Evolutionary conservation across 2,797 vertebrate species (phyloP).

Genomic region (Dicrostonyx torquatus): DNA sequence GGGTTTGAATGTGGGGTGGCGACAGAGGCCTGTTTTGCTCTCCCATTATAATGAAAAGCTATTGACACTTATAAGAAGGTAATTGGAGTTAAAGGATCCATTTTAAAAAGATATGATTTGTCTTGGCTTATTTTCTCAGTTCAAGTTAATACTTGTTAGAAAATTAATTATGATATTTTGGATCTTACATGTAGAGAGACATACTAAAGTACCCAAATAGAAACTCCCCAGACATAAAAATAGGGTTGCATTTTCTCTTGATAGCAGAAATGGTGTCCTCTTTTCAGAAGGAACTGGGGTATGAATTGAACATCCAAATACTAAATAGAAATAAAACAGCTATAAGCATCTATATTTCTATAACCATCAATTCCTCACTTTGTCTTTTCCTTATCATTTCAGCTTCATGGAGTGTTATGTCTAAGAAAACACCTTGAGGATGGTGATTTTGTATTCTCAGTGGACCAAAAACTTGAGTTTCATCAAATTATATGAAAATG

Average conservation of each 20-base stretch:
- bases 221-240: constrained; percentile 52
- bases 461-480: constrained; percentile 63
- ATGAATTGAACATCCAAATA: constrained; percentile 35
- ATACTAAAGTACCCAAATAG: background rate
- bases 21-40: background rate
- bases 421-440: constrained; percentile 78
- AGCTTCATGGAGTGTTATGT: constrained; percentile 39
- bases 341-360: too few species aligned
- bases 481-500: constrained; percentile 70
- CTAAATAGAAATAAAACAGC: constrained; percentile 15
- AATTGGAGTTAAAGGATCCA: background rate
- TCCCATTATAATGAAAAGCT: background rate
- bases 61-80: background rate
- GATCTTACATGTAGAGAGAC: background rate
- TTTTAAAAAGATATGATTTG: constrained; percentile 58
- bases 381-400: constrained; percentile 77
- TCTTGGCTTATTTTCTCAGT: constrained; percentile 63
- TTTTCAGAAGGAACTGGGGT: constrained; percentile 65
- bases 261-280: constrained; percentile 37
- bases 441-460: constrained; percentile 76
- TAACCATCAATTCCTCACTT: constrained; percentile 58
- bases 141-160: constrained; percentile 57
- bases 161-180: constrained; percentile 63
- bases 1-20: background rate
- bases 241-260: constrained; percentile 22